Percentiles rank a stretch among this genome's conserved stretches.
Evolutionary conservation across 1,140 invertebrate species (phyloP).

Genomic region (Piezodorus guildinii): DNA sequence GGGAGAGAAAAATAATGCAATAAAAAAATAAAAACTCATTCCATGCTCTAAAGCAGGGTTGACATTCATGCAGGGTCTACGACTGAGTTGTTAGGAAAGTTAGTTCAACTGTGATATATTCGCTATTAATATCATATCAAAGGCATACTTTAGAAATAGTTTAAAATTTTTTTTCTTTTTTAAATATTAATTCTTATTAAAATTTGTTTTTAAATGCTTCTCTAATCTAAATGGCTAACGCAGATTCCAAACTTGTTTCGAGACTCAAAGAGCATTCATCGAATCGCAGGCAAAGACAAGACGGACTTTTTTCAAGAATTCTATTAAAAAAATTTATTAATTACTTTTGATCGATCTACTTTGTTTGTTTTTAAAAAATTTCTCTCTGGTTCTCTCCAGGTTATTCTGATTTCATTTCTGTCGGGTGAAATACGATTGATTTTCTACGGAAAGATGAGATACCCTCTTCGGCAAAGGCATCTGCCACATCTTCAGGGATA

Average conservation of each 20-base stretch:
- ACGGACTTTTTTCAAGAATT: neutral
- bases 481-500: neutral
- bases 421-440: neutral
- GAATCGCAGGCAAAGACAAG: neutral
- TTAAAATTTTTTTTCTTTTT: no score
- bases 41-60: no score
- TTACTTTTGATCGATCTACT: neutral
- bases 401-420: neutral
- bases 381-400: neutral
- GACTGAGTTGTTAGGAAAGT: no score
- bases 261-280: neutral
- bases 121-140: no score
- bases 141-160: no score
- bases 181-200: no score
- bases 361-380: no score
- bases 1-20: no score
- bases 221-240: conserved; percentile 1
- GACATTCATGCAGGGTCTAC: no score
- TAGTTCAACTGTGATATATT: no score
- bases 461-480: neutral
- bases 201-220: neutral
- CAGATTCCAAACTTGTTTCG: neutral
- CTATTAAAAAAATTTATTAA: neutral
- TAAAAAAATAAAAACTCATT: no score
- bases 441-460: neutral